These are phyloP conservation scores for Campylomormyrus tamandua DNA, from an alignment of 2,113 vertebrate species.

Conservation along the genomic window DNA sequence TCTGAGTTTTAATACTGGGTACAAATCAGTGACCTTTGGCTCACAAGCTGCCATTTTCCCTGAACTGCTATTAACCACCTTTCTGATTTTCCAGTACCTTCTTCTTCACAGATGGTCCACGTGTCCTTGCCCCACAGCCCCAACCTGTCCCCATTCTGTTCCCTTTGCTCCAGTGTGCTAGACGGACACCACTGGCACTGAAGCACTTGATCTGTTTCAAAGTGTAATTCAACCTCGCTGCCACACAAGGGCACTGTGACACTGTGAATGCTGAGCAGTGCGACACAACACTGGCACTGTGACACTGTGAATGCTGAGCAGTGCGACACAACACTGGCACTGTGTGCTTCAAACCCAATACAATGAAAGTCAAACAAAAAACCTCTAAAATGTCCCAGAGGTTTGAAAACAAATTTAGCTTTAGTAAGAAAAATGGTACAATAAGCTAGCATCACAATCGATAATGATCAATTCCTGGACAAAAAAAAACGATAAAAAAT, in stretches of 20 bases:
- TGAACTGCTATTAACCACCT: background rate
- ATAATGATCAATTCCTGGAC: background rate
- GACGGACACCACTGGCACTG: background rate
- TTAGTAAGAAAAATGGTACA: background rate
- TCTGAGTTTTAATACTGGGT: background rate
- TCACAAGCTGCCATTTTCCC: background rate
- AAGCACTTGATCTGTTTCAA: background rate
- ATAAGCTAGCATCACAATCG: background rate
- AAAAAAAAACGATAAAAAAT: background rate
- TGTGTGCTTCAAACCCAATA: background rate
- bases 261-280: constrained; percentile 4
- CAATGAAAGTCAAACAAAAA: background rate
- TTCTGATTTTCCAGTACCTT: background rate
- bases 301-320: constrained; percentile 17
- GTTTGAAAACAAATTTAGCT: background rate
- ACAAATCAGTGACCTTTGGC: background rate
- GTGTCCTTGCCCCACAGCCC: background rate
- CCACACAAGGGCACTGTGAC: constrained; percentile 45
- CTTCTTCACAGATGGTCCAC: background rate
- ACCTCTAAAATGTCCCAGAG: background rate
- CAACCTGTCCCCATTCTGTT: background rate
- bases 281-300: constrained; percentile 13
- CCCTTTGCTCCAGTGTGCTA: background rate
- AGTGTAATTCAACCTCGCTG: background rate
- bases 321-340: background rate